Conservation (phyloP, 2,113 vertebrate species). For the Pogona vitticeps region DNA sequence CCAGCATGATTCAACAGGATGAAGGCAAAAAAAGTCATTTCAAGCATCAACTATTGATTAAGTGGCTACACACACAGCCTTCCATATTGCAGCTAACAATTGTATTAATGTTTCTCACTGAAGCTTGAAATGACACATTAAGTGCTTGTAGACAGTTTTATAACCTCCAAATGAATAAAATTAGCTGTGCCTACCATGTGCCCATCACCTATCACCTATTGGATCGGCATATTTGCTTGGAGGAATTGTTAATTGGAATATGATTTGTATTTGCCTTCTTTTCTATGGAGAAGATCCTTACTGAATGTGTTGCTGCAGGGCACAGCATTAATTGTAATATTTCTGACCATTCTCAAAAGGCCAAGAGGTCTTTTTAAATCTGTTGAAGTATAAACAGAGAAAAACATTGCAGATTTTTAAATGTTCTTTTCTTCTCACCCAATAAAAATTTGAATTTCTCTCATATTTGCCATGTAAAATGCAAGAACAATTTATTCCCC, state of each 20-base stretch:
- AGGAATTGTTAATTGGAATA: slow-evolving; percentile 70
- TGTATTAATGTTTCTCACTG: slow-evolving; percentile 42
- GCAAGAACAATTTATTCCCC: neutral
- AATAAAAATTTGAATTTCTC: neutral
- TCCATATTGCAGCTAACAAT: slow-evolving; percentile 53
- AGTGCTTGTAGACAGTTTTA: slow-evolving; percentile 55
- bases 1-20: slow-evolving; percentile 13
- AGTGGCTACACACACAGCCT: slow-evolving; percentile 1
- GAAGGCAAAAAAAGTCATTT: slow-evolving; percentile 15
- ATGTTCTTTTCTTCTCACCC: slow-evolving; percentile 8
- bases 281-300: slow-evolving; percentile 47
- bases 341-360: slow-evolving; percentile 35
- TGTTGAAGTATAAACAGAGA: slow-evolving; percentile 1
- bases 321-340: slow-evolving; percentile 48
- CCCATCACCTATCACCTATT: slow-evolving; percentile 71
- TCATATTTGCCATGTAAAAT: neutral
- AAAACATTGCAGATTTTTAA: slow-evolving; percentile 20
- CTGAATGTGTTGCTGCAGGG: slow-evolving; percentile 57
- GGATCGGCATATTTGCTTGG: slow-evolving; percentile 69
- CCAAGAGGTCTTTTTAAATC: slow-evolving; percentile 25
- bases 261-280: slow-evolving; percentile 54
- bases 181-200: slow-evolving; percentile 63
- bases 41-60: slow-evolving; percentile 36
- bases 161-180: slow-evolving; percentile 65
- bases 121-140: slow-evolving; percentile 67